These are phyloP conservation scores for Coelopa frigida DNA, from an alignment of 1,140 invertebrate species.

Conservation along the genomic window DNA sequence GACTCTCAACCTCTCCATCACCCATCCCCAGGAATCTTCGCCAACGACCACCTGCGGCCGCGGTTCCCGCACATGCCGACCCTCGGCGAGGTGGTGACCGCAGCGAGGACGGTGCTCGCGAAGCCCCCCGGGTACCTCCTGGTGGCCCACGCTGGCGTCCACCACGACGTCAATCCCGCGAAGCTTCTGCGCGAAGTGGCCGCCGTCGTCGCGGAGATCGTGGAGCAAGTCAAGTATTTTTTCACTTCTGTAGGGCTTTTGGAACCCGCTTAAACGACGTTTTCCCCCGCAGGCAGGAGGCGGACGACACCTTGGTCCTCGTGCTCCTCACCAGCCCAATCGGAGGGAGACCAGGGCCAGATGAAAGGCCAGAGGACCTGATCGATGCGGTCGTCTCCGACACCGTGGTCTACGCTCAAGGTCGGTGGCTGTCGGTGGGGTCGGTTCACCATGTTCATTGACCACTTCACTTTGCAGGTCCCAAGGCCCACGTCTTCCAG, in stretches of 20 bases:
- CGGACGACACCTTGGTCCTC: slow-evolving; percentile 16
- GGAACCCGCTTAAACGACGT: not conserved
- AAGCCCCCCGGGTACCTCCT: slow-evolving; percentile 21
- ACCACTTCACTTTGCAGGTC: slow-evolving; percentile 16
- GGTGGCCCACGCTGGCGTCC: slow-evolving; percentile 20
- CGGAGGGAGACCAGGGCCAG: slow-evolving; percentile 1
- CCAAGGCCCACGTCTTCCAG: slow-evolving; percentile 24
- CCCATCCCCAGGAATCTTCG: too few species aligned
- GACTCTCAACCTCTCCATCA: too few species aligned
- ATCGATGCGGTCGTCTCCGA: slow-evolving; percentile 17
- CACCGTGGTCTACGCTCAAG: slow-evolving; percentile 24
- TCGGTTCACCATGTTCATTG: not conserved
- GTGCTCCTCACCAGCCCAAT: slow-evolving; percentile 20
- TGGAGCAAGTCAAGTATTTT: not conserved
- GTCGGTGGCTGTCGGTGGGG: slow-evolving; percentile 9
- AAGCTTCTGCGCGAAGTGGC: slow-evolving; percentile 12
- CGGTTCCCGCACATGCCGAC: slow-evolving; percentile 12
- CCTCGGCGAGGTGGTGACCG: slow-evolving; percentile 18
- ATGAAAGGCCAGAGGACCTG: slow-evolving; percentile 8
- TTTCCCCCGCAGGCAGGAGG: not conserved
- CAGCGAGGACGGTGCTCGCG: slow-evolving; percentile 19
- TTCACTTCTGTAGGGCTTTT: too few species aligned
- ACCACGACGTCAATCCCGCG: slow-evolving; percentile 13
- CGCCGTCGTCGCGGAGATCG: not conserved
- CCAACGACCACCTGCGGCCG: slow-evolving; percentile 22